Conservation (phyloP, 2,888 invertebrate species). For the Trichopria drosophilae region DNA sequence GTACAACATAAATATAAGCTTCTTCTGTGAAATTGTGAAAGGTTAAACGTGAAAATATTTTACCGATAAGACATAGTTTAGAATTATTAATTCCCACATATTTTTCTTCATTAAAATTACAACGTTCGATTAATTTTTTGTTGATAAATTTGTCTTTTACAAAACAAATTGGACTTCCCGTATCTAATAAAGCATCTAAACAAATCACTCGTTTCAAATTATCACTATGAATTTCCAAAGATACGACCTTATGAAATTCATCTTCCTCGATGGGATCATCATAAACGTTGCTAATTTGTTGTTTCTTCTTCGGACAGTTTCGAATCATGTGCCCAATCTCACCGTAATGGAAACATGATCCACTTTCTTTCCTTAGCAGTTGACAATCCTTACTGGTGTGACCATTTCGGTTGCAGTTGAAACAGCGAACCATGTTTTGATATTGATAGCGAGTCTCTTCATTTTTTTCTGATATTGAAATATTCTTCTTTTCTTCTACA, state of each 20-base stretch:
- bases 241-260: too few relatives aligned
- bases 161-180: too few relatives aligned
- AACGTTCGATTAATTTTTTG: too few relatives aligned
- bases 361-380: not conserved
- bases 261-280: too few relatives aligned
- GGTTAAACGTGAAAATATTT: slow-evolving; percentile 7
- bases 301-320: not conserved
- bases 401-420: slow-evolving; percentile 6
- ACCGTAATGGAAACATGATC: not conserved
- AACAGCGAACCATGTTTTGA: not conserved
- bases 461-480: not conserved
- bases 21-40: slow-evolving; percentile 1
- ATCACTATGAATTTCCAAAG: too few relatives aligned
- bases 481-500: not conserved
- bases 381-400: not conserved
- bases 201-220: too few relatives aligned
- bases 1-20: slow-evolving; percentile 20
- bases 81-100: slow-evolving; percentile 22
- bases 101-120: too few relatives aligned
- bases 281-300: too few relatives aligned
- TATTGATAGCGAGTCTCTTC: not conserved
- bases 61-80: slow-evolving; percentile 15
- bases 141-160: too few relatives aligned
- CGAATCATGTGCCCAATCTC: not conserved
- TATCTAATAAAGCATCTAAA: too few relatives aligned